These are phyloP conservation scores for Brachionus plicatilis DNA, from an alignment of 1,140 invertebrate species.

Conservation along the genomic window DNA sequence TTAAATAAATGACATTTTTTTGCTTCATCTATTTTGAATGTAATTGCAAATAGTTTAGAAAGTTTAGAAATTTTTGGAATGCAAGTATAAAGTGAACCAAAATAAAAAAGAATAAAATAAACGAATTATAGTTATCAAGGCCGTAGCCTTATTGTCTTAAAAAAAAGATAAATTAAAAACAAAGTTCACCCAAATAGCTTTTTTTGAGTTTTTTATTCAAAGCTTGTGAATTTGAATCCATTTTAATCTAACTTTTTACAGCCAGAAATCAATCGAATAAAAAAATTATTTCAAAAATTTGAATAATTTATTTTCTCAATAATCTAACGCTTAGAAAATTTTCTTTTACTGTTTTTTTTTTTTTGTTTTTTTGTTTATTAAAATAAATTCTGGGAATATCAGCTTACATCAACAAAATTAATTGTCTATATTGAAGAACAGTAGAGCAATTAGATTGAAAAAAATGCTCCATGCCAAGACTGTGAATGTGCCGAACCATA, in stretches of 20 bases:
- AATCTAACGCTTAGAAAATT: neutral
- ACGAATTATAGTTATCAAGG: neutral
- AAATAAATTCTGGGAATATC: neutral
- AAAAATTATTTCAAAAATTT: neutral
- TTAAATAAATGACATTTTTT: neutral
- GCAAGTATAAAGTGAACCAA: neutral
- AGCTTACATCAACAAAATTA: neutral
- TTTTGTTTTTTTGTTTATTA: neutral
- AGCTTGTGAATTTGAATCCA: neutral
- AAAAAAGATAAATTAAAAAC: neutral
- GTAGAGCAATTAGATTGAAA: slow-evolving; percentile 20
- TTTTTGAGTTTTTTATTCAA: neutral
- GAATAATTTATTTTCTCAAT: slow-evolving; percentile 33
- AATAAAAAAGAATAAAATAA: neutral
- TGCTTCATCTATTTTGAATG: neutral
- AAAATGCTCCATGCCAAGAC: slow-evolving; percentile 14
- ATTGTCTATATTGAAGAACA: slow-evolving; percentile 7
- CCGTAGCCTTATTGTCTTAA: neutral
- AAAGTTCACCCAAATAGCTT: neutral
- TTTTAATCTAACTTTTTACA: slow-evolving; percentile 21
- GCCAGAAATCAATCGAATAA: neutral
- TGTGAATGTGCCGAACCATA: slow-evolving; percentile 30
- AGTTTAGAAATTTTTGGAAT: neutral
- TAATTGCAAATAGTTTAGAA: neutral
- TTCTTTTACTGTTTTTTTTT: neutral